Conservation (phyloP, 2,888 invertebrate species). For the Synergus laeviventris region DNA sequence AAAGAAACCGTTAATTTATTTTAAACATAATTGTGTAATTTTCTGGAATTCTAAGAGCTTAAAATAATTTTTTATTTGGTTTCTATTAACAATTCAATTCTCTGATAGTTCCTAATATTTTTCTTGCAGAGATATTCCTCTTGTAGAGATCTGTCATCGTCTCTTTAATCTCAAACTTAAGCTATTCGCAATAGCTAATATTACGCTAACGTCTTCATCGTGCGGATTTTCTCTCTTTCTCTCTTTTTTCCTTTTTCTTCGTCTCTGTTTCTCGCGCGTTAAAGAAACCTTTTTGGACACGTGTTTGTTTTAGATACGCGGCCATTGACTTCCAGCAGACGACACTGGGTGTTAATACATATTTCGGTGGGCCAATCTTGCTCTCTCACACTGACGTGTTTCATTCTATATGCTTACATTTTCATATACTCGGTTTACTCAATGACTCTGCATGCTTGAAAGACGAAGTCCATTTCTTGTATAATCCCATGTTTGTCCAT, state of each 20-base stretch:
- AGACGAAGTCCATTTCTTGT: conserved; percentile 22
- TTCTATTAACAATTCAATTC: neutral
- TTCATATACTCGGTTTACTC: conserved; percentile 8
- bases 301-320: conserved; percentile 74
- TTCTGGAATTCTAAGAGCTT: neutral
- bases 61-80: neutral
- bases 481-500: neutral
- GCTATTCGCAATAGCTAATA: neutral
- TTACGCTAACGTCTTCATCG: conserved; percentile 14
- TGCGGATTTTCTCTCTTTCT: conserved; percentile 13
- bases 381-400: conserved; percentile 5
- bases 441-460: conserved; percentile 12
- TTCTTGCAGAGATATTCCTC: too few relatives aligned
- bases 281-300: conserved; percentile 61
- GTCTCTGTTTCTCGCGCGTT: conserved; percentile 50
- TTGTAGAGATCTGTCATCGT: conserved; percentile 7
- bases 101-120: neutral
- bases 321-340: conserved; percentile 70
- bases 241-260: conserved; percentile 42
- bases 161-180: neutral
- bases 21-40: neutral
- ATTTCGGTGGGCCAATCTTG: conserved; percentile 53
- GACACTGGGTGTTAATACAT: conserved; percentile 51
- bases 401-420: conserved; percentile 33
- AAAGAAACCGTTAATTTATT: neutral